phyloP scores from a whole-genome alignment of 2,113 vertebrate species.

The Bubo bubo region DNA sequence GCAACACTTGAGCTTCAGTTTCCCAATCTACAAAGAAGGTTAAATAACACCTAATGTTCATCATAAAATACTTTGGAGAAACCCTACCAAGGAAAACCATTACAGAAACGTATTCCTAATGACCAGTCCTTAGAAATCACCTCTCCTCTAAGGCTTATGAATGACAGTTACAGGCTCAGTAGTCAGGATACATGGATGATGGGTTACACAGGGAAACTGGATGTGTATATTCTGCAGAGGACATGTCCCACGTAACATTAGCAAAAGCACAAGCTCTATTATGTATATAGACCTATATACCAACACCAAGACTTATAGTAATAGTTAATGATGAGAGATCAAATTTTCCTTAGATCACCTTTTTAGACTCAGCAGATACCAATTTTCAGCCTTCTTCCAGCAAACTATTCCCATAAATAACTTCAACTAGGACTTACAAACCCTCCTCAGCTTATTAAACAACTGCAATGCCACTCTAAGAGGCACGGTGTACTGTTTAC shows the following conservation, averaged over 20 bases:
- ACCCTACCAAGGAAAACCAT: not conserved
- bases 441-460: not conserved
- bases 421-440: not conserved
- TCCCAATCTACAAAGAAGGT: not conserved
- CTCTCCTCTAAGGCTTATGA: not conserved
- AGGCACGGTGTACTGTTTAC: not conserved
- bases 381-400: not conserved
- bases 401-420: not conserved
- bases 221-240: not conserved
- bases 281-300: not conserved
- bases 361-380: not conserved
- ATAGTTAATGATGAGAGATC: not conserved
- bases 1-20: not conserved
- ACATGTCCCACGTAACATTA: not conserved
- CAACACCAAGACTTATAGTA: not conserved
- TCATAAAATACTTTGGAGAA: not conserved
- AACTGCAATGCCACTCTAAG: not conserved
- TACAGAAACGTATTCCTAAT: not conserved
- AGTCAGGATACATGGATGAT: not conserved
- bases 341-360: not conserved
- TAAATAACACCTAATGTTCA: not conserved
- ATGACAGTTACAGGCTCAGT: not conserved
- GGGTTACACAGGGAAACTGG: not conserved
- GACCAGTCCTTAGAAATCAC: not conserved
- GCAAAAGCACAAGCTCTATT: not conserved